phyloP scores from a whole-genome alignment of 2,113 vertebrate species.

The Myodes glareolus region DNA sequence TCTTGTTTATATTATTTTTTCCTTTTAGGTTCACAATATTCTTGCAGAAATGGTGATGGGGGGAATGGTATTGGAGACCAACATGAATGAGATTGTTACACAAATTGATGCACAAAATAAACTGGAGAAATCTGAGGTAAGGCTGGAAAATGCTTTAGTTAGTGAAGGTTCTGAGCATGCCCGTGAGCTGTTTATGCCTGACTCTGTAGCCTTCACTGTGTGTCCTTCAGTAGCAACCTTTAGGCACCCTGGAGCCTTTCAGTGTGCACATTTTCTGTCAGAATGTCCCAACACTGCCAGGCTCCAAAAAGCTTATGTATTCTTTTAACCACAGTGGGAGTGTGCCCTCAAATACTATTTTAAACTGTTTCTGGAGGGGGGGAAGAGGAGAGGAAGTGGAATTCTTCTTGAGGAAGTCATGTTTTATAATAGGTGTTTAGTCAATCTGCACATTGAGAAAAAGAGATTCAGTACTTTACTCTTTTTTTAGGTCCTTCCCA shows the following conservation, averaged over 20 bases:
- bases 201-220: constrained; percentile 54
- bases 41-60: constrained; percentile 99
- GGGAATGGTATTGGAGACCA: constrained; percentile 99
- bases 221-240: constrained; percentile 64
- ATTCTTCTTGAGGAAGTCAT: constrained; percentile 16
- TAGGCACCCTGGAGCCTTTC: constrained; percentile 51
- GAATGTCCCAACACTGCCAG: constrained; percentile 33
- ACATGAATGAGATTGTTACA: constrained; percentile 99
- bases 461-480: constrained; percentile 28
- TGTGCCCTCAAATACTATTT: constrained; percentile 33
- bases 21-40: constrained; percentile 96
- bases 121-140: constrained; percentile 99
- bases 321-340: constrained; percentile 46
- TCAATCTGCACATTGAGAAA: constrained; percentile 26
- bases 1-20: background rate
- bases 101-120: constrained; percentile 99
- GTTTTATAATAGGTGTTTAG: background rate
- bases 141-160: constrained; percentile 67
- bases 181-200: constrained; percentile 76
- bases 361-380: constrained; percentile 44
- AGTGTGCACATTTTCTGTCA: background rate
- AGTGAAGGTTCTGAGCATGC: constrained; percentile 75
- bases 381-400: constrained; percentile 14
- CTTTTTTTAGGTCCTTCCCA: constrained; percentile 26
- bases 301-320: background rate